Evolutionary conservation across 2,888 invertebrate genomes (phyloP).

Genomic region (Labia minor): DNA sequence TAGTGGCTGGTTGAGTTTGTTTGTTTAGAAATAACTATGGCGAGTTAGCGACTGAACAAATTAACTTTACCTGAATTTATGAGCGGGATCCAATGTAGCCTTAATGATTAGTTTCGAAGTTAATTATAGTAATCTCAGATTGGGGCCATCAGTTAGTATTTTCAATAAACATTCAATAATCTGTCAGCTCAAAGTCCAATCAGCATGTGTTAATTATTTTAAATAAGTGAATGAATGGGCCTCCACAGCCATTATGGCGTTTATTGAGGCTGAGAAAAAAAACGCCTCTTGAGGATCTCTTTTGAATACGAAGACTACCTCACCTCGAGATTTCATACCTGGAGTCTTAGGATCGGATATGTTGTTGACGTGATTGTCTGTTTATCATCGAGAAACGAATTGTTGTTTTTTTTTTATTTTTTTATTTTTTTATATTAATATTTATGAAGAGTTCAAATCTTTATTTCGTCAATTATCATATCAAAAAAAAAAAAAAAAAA

Average conservation of each 20-base stretch:
- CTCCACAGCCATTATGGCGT: no score
- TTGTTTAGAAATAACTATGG: neutral
- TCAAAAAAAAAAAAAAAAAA: no score
- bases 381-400: no score
- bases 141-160: neutral
- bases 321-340: no score
- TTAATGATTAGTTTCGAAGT: slow-evolving; percentile 2
- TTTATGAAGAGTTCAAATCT: no score
- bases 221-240: neutral
- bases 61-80: neutral
- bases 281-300: no score
- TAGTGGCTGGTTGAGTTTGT: neutral
- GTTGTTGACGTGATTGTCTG: no score
- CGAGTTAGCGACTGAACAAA: slow-evolving; percentile 7
- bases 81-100: neutral
- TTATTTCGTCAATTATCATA: no score
- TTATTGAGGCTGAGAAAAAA: neutral
- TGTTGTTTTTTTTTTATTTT: no score
- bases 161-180: slow-evolving; percentile 3
- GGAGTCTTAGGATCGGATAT: no score
- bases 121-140: neutral
- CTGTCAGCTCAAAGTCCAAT: neutral
- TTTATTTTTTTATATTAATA: no score
- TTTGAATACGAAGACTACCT: no score
- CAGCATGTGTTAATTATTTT: neutral